Evolutionary conservation across 2,113 vertebrate species (phyloP).

Genomic region (Bombycilla garrulus): DNA sequence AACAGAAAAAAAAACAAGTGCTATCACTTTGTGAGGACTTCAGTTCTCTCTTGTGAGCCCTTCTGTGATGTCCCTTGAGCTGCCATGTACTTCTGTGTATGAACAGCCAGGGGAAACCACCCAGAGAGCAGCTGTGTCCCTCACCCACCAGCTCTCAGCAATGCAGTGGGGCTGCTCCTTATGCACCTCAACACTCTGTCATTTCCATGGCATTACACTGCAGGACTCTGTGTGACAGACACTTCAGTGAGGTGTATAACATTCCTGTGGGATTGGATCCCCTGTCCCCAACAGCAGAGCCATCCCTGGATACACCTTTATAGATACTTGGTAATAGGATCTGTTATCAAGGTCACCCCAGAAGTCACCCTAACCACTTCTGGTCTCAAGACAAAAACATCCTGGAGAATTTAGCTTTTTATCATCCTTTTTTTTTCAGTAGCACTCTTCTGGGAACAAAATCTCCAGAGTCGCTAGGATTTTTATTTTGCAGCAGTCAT

Average conservation of each 20-base stretch:
- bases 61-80: neutral
- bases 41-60: neutral
- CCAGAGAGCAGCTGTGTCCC: rapidly evolving
- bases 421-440: neutral
- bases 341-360: neutral
- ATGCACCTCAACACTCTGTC: rapidly evolving
- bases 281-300: neutral
- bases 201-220: neutral
- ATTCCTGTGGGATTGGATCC: neutral
- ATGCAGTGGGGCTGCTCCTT: neutral
- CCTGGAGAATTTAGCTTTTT: neutral
- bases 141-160: neutral
- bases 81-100: neutral
- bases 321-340: neutral
- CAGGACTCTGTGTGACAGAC: neutral
- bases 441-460: neutral
- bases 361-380: neutral
- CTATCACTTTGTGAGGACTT: neutral
- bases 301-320: neutral
- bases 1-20: neutral
- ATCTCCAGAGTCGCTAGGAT: neutral
- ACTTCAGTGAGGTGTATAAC: neutral
- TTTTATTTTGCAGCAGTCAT: neutral
- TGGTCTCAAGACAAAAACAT: neutral
- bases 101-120: neutral